These are phyloP conservation scores for Seira musarum DNA, from an alignment of 2,888 invertebrate species.

Conservation along the genomic window DNA sequence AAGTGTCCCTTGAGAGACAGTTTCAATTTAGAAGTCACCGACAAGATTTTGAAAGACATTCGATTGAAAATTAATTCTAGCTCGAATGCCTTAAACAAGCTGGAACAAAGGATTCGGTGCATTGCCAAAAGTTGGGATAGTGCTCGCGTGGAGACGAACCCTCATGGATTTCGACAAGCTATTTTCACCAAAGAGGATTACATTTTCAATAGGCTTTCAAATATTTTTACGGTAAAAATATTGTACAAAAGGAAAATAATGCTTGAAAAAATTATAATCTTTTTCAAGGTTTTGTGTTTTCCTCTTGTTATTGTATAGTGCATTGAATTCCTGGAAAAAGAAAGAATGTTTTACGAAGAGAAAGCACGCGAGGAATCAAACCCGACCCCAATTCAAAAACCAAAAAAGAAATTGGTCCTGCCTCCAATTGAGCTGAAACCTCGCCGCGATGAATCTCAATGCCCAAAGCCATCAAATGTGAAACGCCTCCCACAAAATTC, in stretches of 20 bases:
- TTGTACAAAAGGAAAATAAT: background rate
- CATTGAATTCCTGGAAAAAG: conserved; percentile 41
- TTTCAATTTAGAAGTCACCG: conserved; percentile 4
- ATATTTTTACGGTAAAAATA: conserved; percentile 39
- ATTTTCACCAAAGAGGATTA: conserved; percentile 52
- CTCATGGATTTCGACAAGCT: conserved; percentile 32
- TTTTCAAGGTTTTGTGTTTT: background rate
- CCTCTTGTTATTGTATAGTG: conserved; percentile 33
- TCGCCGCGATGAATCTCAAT: background rate
- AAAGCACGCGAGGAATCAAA: conserved; percentile 21
- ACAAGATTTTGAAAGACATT: conserved; percentile 35
- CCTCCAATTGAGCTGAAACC: conserved; percentile 31
- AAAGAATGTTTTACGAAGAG: conserved; percentile 33
- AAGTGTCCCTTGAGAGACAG: conserved; percentile 27
- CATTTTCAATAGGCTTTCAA: conserved; percentile 47
- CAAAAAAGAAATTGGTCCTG: conserved; percentile 12
- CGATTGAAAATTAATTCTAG: conserved; percentile 30
- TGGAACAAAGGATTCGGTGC: conserved; percentile 36
- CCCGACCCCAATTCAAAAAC: background rate
- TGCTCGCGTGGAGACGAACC: conserved; percentile 38
- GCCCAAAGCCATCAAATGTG: conserved; percentile 38
- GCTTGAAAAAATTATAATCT: no score
- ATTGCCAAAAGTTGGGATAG: conserved; percentile 43
- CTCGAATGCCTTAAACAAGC: conserved; percentile 11
- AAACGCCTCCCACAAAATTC: conserved; percentile 43